These are phyloP conservation scores for Ophion costatus DNA, from an alignment of 2,888 invertebrate genomes.

Conservation along the genomic window DNA sequence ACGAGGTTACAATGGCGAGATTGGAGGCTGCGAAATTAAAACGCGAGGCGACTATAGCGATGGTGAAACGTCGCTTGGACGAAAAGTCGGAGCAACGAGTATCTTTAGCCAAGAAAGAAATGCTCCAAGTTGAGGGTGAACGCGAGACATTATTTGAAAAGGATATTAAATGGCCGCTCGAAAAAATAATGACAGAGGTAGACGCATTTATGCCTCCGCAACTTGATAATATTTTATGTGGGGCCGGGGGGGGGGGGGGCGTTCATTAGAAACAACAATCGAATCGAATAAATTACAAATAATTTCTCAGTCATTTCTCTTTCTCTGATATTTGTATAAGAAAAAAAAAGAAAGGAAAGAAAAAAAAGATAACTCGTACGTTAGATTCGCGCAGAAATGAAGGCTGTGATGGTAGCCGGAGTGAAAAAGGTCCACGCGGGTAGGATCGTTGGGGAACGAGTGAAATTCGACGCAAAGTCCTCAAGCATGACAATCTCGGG, in stretches of 20 bases:
- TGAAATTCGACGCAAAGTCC: conserved; percentile 72
- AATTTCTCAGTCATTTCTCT: not conserved
- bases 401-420: conserved; percentile 71
- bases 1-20: conserved; percentile 52
- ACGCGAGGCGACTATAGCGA: conserved; percentile 65
- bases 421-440: conserved; percentile 72
- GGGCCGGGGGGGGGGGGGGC: too few species aligned
- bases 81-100: conserved; percentile 60
- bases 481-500: conserved; percentile 69
- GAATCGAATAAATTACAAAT: not conserved
- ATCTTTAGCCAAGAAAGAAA: conserved; percentile 58
- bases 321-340: not conserved
- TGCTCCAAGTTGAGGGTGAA: conserved; percentile 41
- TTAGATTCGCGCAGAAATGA: conserved; percentile 75
- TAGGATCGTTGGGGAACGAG: conserved; percentile 71
- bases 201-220: not conserved
- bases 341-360: not conserved
- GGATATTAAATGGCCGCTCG: conserved; percentile 54
- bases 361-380: not conserved
- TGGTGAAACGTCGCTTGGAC: conserved; percentile 65
- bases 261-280: not conserved
- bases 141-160: conserved; percentile 39
- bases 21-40: conserved; percentile 64
- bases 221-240: not conserved
- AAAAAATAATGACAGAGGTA: conserved; percentile 66